A percentile compares a stretch with the other conserved stretches of the same genome.
Conservation (phyloP, 2,113 vertebrate species). For the Cyprinus carpio region DNA sequence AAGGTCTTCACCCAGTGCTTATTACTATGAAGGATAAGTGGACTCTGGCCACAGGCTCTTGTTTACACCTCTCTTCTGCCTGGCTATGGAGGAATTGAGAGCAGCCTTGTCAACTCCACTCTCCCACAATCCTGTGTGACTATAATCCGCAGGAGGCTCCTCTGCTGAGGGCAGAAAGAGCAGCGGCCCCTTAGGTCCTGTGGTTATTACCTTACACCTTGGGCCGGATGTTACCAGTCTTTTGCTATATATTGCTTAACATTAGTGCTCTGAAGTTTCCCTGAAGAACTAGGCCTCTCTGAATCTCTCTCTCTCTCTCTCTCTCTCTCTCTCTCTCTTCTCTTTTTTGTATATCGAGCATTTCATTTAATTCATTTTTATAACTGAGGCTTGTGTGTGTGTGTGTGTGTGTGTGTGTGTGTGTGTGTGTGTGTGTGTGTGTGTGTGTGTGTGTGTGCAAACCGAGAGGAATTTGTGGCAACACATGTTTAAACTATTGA, state of each 20-base stretch:
- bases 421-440: too few species aligned
- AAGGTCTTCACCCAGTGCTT: constrained; percentile 1
- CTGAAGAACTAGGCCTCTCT: neutral
- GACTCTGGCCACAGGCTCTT: constrained; percentile 14
- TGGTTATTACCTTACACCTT: constrained; percentile 60
- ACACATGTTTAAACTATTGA: neutral
- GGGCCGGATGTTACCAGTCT: constrained; percentile 51
- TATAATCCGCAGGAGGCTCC: constrained; percentile 59
- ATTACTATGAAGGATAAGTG: constrained; percentile 25
- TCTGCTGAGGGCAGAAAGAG: constrained; percentile 67
- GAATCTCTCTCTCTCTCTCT: neutral
- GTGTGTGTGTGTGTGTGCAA: neutral
- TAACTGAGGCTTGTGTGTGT: neutral
- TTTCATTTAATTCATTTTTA: too few species aligned
- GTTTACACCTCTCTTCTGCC: constrained; percentile 37
- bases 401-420: neutral
- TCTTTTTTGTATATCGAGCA: neutral
- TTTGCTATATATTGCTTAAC: constrained; percentile 58
- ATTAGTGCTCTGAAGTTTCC: constrained; percentile 9
- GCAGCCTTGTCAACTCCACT: constrained; percentile 57
- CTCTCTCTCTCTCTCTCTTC: neutral
- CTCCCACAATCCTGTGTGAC: constrained; percentile 64
- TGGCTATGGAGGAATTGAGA: constrained; percentile 19
- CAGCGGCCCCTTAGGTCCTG: constrained; percentile 55
- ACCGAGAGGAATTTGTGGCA: neutral